Base-by-base conservation (phyloP, 2,113 vertebrate species). In the Xenopus laevis region DNA sequence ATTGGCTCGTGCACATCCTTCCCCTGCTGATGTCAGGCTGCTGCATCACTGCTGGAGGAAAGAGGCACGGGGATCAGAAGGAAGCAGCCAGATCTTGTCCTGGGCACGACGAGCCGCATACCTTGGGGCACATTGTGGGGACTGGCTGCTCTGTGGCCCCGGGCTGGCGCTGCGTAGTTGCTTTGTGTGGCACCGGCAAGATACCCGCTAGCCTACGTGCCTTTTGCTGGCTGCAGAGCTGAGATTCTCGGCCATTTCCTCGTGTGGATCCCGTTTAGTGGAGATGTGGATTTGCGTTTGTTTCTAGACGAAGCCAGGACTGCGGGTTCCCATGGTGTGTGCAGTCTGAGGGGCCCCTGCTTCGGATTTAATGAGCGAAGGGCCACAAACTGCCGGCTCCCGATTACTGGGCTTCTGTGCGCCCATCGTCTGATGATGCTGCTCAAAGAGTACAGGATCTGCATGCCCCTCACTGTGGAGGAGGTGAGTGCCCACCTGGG, bases 361-460 rank as follows among this genome's bases (percentile, higher is more conserved):
- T 61, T 4, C 2, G 11, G 9, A 13, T 23, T 67, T 10, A 68
- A 16, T 55, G 50, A 4, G 57, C 52, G 59, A 18, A 30, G 59
- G 65, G 64, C 73, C 60, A 50, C 71, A 20, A 68, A 4, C 23
- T 27, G 23, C 23, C 4, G 18, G 52, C 23, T 27, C 23, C 23
- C 4, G 23, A 27, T 27, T 27, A 27, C 23, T 27, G 23, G 23
- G 23, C 23, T 27, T 27, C 23, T 1, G 23, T 27, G 23, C 23
- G 23, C 23, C 23, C 18, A 27, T 40, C 53, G 27, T 3, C 13
- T 4, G 13, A 92, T 86, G 93, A 97, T 98, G 95, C 90, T 97
- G 90, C 89, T 96, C 87, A 98, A 98, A 90, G 96, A 98, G 92
- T 98, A 96, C 85, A 90, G 96, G 89, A 98, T 98, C 93, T 98